Evolutionary conservation across 2,888 invertebrate genomes (phyloP), one percentile per base, ranked within the genome.

Genomic region (Sinelater perroti): DNA sequence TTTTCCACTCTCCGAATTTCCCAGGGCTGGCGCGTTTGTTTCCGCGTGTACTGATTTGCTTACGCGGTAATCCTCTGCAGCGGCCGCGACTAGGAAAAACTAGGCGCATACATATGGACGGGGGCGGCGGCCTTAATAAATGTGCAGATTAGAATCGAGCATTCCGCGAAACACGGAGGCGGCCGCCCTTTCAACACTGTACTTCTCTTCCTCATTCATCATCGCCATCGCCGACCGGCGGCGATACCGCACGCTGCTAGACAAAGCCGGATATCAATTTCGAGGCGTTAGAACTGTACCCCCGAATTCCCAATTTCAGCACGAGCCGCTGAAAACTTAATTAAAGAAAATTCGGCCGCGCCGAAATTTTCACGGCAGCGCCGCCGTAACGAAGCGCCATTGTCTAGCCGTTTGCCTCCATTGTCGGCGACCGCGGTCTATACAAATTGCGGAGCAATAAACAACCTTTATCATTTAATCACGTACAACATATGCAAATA

Each of bases 401-500:
- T 47, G 21, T 47, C 20, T 35, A 21, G 20, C 21, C 24, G 35
- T 31, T 45, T 47, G 47, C 47, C 35, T 28, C n/a, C 14, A 36
- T 31, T 44, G 31, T 49, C 36, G 36, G 42, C 45, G 58, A 60
- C 61, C 61, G 61, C 61, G 60, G 53, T 60, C 60, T 61, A 54
- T 59, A 63, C 62, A 60, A 62, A 62, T 63, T 63, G 52, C 45
- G 45, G 51, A 54, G 60, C 56, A 56, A 61, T 65, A 65, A 65
- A 64, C 63, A 62, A 61, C 54, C 60, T 63, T 65, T 65, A 64
- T 65, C 65, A 63, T 60, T 56, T 56, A 60, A 60, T 63, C 62
- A 65, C 63, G 55, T 58, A 57, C 56, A 61, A 56, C 62, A 61
- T 60, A 61, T 61, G 62, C 61, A 62, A 61, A 63, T 60, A 36